These are phyloP conservation scores for Pelobates cultripes DNA, from an alignment of 2,797 vertebrate genomes.

Conservation along the genomic window DNA sequence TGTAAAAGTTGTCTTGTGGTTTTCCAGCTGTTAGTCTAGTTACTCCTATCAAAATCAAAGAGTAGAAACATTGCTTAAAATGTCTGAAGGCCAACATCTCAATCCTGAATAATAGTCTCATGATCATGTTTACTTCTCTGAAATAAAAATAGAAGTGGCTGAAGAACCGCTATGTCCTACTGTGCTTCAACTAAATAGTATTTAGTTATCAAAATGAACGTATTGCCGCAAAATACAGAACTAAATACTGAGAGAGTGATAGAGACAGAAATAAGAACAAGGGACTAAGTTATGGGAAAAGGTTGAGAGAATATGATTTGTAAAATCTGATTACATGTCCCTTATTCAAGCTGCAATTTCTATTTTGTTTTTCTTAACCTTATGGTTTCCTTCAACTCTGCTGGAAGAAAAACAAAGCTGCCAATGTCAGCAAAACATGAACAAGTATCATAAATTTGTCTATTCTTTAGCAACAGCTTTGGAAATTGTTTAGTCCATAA, in stretches of 20 bases:
- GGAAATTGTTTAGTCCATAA: slow-evolving; percentile 44
- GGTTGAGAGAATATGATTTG: not conserved
- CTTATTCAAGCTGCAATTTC: slow-evolving; percentile 15
- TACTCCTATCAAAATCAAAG: too few relatives aligned
- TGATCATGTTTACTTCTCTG: too few relatives aligned
- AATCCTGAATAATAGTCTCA: too few relatives aligned
- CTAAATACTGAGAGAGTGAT: not conserved
- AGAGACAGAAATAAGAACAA: not conserved
- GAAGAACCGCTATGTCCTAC: too few relatives aligned
- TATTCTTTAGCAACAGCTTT: slow-evolving; percentile 38
- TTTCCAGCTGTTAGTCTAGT: too few relatives aligned
- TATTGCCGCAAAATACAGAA: too few relatives aligned
- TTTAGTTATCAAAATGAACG: too few relatives aligned
- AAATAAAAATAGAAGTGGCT: too few relatives aligned
- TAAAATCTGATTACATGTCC: not conserved
- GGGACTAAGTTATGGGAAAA: not conserved
- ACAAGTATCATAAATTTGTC: slow-evolving; percentile 50
- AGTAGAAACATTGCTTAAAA: too few relatives aligned
- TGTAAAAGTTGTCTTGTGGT: too few relatives aligned
- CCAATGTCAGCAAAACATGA: slow-evolving; percentile 53
- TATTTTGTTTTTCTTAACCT: slow-evolving; percentile 56
- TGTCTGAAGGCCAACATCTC: too few relatives aligned
- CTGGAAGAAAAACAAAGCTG: slow-evolving; percentile 69
- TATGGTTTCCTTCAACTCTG: slow-evolving; percentile 71
- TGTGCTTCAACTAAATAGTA: not conserved